Evolutionary conservation across 2,113 vertebrate species (phyloP).

Genomic region (Cnemophilus loriae): DNA sequence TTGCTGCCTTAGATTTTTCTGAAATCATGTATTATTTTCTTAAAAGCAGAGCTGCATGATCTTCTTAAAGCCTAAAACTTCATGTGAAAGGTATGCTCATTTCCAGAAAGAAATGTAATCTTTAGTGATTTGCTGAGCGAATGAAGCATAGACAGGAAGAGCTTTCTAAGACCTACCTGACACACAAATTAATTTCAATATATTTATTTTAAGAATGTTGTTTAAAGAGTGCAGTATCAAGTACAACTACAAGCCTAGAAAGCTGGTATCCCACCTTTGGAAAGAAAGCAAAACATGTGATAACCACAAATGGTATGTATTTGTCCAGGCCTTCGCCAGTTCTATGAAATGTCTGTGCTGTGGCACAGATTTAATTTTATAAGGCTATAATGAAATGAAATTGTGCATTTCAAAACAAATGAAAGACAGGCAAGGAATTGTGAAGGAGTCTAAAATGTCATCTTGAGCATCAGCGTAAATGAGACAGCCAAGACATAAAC

Average conservation of each 20-base stretch:
- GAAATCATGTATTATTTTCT: background rate
- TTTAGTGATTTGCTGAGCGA: background rate
- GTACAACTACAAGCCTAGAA: background rate
- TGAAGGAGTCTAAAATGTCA: background rate
- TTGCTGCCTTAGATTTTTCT: background rate
- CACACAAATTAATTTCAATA: background rate
- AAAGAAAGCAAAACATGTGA: background rate
- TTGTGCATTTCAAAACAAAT: background rate
- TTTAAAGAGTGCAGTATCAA: background rate
- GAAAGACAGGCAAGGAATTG: background rate
- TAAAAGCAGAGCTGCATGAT: background rate
- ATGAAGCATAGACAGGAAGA: background rate
- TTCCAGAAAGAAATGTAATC: background rate
- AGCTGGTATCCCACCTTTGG: background rate
- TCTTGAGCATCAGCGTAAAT: background rate
- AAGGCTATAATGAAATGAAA: background rate
- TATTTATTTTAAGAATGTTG: background rate
- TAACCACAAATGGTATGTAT: background rate
- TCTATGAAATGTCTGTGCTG: background rate
- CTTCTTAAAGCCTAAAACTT: background rate
- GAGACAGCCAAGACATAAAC: background rate
- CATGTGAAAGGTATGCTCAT: accelerated
- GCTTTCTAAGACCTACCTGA: background rate
- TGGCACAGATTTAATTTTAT: background rate
- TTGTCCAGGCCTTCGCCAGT: background rate